Evolutionary conservation across 2,888 invertebrate genomes (phyloP).

Genomic region (Drosophila paranaensis): DNA sequence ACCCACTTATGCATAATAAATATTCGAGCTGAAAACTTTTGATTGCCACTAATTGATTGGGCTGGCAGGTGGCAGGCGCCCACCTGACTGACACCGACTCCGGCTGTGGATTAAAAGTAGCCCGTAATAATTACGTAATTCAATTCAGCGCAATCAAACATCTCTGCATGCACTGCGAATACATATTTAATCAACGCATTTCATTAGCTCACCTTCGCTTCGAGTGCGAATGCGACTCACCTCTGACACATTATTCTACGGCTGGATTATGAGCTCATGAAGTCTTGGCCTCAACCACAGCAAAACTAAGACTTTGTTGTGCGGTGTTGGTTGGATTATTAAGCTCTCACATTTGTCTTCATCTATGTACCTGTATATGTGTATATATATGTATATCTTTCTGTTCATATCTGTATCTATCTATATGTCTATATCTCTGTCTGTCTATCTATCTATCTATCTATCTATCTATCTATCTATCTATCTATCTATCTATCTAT

Average conservation of each 20-base stretch:
- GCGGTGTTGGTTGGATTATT: too few species aligned
- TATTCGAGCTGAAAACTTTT: slow-evolving; percentile 31
- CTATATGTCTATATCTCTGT: too few species aligned
- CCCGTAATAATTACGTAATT: neutral
- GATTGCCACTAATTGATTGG: slow-evolving; percentile 59
- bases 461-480: too few species aligned
- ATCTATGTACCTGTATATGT: too few species aligned
- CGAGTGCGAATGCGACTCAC: neutral
- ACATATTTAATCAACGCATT: neutral
- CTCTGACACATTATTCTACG: neutral
- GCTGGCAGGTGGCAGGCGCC: neutral
- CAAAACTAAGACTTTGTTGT: too few species aligned
- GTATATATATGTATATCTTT: too few species aligned
- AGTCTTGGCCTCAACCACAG: neutral
- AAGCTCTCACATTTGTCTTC: too few species aligned
- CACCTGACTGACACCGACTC: too few species aligned
- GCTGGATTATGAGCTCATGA: too few species aligned
- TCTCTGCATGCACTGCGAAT: neutral
- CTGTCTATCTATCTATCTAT: too few species aligned
- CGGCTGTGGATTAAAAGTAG: neutral
- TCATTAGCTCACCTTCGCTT: neutral
- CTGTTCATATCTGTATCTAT: too few species aligned
- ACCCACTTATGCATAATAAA: slow-evolving; percentile 30
- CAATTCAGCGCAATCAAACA: neutral
- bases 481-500: too few species aligned